Evolutionary conservation across 2,888 invertebrate genomes (phyloP), one percentile per base, ranked within the genome.

Genomic region (Hecatera dysodea): DNA sequence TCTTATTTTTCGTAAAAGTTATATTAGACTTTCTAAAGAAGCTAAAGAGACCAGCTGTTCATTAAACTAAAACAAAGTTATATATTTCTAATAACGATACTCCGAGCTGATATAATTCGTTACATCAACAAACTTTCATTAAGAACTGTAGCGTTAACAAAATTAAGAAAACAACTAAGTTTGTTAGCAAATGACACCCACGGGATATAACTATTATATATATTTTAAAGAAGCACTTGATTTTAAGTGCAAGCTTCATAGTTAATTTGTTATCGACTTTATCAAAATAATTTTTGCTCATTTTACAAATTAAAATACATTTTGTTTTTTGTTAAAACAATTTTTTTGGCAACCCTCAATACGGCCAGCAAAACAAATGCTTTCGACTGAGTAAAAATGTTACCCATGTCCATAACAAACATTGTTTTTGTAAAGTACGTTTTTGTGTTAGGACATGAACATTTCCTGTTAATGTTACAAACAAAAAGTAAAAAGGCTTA

Each of bases 91-190:
- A 62, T 33, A 61, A 69, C 55, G 55, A 77, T 67, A 60, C 62
- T 71, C 68, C 55, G 63, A 61, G 60, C 59, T 72, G 64, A 65
- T 68, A 70, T 67, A 75, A 75, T 72, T 82, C 12, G 68, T 57
- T 72, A 61, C 52, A 82, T 72, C 36, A 77, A 77, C 71, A 72
- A 86, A 80, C 63, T 79, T 75, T 72, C 60, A 65, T 71, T 66
- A 68, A 56, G 53, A 77, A 75, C 63, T 71, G 75, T 84, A 78
- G 66, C 78, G 71, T 72, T 78, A 84, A 83, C 72, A 62, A 80
- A 83, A 82, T 84, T 83, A 78, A 78, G 69, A 65, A 63, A 70
- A 65, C 22, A 71, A 66, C 29, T 24, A 74, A 73, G 65, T 80
- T 80, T 62, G 29, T 48, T 60, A 39, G 63, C 57, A 15, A 64